Percentiles rank a stretch among this genome's conserved stretches.
Evolutionary conservation across 2,888 invertebrate genomes (phyloP).

Genomic region (Drosophila mayaguana): DNA sequence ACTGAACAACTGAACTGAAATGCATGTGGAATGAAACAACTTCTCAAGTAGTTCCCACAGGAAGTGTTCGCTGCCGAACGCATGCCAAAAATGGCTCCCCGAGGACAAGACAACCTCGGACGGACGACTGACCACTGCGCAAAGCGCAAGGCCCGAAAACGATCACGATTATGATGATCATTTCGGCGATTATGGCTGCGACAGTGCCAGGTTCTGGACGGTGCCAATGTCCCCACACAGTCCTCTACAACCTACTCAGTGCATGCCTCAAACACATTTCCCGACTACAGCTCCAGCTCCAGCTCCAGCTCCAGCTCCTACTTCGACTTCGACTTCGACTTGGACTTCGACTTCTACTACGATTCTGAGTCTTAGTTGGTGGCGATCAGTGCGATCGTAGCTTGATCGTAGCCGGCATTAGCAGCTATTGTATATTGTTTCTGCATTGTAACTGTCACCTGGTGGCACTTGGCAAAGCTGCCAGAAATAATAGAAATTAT

Average conservation of each 20-base stretch:
- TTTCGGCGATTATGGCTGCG: conserved; percentile 66
- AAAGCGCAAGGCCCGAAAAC: conserved; percentile 51
- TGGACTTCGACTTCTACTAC: conserved; percentile 3
- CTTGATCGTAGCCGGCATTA: conserved; percentile 37
- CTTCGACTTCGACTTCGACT: conserved; percentile 10
- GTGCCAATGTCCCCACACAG: conserved; percentile 65
- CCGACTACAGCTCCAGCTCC: conserved; percentile 17
- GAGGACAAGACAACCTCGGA: conserved; percentile 68
- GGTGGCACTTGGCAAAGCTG: conserved; percentile 73
- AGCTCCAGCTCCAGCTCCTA: conserved; percentile 12
- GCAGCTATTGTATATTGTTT: conserved; percentile 73
- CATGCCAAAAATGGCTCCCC: conserved; percentile 76
- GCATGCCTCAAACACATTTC: conserved; percentile 45
- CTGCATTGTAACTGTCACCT: conserved; percentile 78
- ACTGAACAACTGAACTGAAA: conserved; percentile 18
- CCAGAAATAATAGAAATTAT: conserved; percentile 78
- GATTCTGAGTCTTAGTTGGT: conserved; percentile 28
- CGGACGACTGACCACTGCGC: conserved; percentile 46
- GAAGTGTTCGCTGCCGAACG: conserved; percentile 75
- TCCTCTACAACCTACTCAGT: conserved; percentile 23
- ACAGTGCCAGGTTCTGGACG: conserved; percentile 42
- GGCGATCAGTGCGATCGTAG: conserved; percentile 53
- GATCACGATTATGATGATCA: conserved; percentile 78
- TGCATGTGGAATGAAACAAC: conserved; percentile 58
- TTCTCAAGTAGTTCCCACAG: conserved; percentile 71